These are phyloP conservation scores for Apamea anceps DNA, from an alignment of 2,888 invertebrate species.

Conservation along the genomic window DNA sequence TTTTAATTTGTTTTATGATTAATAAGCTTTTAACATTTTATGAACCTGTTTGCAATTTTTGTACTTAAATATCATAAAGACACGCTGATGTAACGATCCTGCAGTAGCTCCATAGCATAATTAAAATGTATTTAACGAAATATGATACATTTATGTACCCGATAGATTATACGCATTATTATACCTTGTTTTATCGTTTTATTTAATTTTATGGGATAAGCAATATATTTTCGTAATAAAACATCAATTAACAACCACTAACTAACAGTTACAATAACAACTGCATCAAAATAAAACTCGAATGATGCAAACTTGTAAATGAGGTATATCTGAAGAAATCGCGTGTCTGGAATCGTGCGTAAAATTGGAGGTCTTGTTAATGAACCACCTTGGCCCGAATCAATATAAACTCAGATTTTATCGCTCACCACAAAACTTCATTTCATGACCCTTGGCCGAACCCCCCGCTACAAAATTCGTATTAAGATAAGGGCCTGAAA, in stretches of 20 bases:
- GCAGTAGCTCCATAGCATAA: not conserved
- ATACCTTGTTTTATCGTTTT: not conserved
- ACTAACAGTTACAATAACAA: not conserved
- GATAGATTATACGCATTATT: not conserved
- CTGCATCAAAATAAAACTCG: slow-evolving; percentile 7
- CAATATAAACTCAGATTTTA: slow-evolving; percentile 76
- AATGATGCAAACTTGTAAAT: slow-evolving; percentile 35
- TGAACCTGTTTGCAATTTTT: not conserved
- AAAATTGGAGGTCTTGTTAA: slow-evolving; percentile 65
- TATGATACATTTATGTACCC: not conserved
- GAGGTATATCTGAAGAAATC: slow-evolving; percentile 50
- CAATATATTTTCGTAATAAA: slow-evolving; percentile 49
- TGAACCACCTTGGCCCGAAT: slow-evolving; percentile 75
- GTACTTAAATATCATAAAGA: not conserved
- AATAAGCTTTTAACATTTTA: not conserved
- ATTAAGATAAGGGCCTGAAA: slow-evolving; percentile 34
- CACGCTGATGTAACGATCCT: too few relatives aligned
- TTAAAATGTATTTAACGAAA: not conserved
- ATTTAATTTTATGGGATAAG: slow-evolving; percentile 4
- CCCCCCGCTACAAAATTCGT: slow-evolving; percentile 25
- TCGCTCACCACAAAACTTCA: slow-evolving; percentile 71
- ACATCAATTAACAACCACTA: not conserved
- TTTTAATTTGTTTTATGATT: not conserved
- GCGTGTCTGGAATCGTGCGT: slow-evolving; percentile 58
- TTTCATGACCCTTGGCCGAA: slow-evolving; percentile 61